A percentile compares a stretch with the other conserved stretches of the same genome.
Conservation (phyloP, 2,797 vertebrate genomes). For the Dromococcyx pavoninus region DNA sequence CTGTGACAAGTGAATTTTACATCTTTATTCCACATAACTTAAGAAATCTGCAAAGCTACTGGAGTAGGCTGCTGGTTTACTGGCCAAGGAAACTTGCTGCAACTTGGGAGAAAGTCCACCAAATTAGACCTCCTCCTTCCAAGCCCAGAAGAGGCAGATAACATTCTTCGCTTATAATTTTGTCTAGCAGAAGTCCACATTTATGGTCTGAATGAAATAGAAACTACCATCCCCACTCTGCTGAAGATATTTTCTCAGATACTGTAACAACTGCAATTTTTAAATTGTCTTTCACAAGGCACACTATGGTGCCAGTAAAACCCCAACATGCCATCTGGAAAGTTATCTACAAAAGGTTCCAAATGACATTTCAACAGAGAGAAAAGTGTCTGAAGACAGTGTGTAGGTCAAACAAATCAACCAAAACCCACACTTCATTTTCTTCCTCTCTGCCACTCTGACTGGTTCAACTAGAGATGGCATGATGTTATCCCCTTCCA, state of each 20-base stretch:
- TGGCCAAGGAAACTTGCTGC: neutral
- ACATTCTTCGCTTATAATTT: neutral
- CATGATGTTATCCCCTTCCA: slow-evolving; percentile 1
- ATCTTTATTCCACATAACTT: neutral
- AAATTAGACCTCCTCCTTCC: neutral
- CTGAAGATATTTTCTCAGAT: neutral
- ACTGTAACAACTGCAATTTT: neutral
- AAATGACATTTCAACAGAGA: slow-evolving; percentile 53
- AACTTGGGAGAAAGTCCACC: neutral
- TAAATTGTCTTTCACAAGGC: slow-evolving; percentile 40
- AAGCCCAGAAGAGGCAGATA: neutral
- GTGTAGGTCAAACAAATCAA: slow-evolving; percentile 55
- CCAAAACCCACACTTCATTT: slow-evolving; percentile 38
- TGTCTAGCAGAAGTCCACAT: neutral
- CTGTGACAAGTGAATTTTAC: neutral
- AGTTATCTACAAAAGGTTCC: slow-evolving; percentile 32
- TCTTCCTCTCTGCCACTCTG: neutral
- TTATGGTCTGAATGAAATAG: neutral
- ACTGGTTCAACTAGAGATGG: neutral
- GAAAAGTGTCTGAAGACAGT: slow-evolving; percentile 35
- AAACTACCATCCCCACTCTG: neutral
- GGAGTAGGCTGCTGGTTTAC: neutral
- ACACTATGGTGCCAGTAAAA: slow-evolving; percentile 40
- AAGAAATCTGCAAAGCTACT: neutral
- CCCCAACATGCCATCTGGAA: neutral